Conservation (phyloP, 1,140 invertebrate genomes). For the Coenobita brevimanus region DNA sequence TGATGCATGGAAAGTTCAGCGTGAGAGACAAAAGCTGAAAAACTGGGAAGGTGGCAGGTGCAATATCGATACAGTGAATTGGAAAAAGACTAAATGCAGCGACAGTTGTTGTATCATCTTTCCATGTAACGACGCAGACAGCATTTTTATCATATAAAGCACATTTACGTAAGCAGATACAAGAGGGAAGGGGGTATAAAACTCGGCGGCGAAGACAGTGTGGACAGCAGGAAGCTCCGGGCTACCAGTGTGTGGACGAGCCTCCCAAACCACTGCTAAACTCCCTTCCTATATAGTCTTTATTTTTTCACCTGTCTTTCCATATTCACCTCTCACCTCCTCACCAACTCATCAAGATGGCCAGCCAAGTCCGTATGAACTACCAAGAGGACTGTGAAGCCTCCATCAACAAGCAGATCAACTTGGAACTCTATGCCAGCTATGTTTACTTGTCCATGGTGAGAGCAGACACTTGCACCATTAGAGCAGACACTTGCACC, state of each 20-base stretch:
- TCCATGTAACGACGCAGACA: too few relatives aligned
- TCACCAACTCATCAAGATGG: slow-evolving; percentile 26
- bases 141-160: too few relatives aligned
- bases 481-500: too few relatives aligned
- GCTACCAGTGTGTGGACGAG: slow-evolving; percentile 64
- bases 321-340: background rate
- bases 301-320: background rate
- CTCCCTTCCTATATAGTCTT: background rate
- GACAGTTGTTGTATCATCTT: too few relatives aligned
- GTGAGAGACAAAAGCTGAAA: too few relatives aligned
- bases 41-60: too few relatives aligned
- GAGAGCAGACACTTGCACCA: too few relatives aligned
- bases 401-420: slow-evolving; percentile 79
- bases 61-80: too few relatives aligned
- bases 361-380: slow-evolving; percentile 74
- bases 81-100: too few relatives aligned
- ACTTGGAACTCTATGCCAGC: slow-evolving; percentile 78
- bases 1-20: too few relatives aligned
- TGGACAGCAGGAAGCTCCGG: slow-evolving; percentile 38
- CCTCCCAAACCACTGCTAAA: background rate
- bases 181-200: slow-evolving; percentile 40
- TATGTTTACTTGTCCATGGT: slow-evolving; percentile 76
- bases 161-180: too few relatives aligned
- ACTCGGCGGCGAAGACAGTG: background rate
- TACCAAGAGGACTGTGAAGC: slow-evolving; percentile 77